These are phyloP conservation scores for Pardosa pseudoannulata DNA, from an alignment of 2,888 invertebrate genomes.

Conservation along the genomic window DNA sequence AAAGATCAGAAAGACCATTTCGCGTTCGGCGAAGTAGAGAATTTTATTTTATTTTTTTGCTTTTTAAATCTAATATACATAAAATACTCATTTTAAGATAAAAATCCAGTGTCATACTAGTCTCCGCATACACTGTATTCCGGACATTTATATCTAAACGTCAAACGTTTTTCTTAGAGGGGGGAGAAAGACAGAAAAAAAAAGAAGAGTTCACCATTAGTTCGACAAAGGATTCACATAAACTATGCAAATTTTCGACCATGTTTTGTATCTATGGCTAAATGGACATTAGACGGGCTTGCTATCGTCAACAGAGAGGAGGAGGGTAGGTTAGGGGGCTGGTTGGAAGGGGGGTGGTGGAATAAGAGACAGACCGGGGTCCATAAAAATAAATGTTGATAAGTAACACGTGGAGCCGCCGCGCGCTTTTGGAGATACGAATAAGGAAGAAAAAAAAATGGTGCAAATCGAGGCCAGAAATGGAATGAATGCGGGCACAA, in stretches of 20 bases:
- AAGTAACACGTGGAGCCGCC: conserved; percentile 61
- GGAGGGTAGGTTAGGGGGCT: no score
- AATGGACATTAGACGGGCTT: conserved; percentile 57
- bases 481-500: background rate
- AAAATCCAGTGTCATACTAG: conserved; percentile 24
- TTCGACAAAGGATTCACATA: conserved; percentile 60
- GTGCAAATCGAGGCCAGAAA: background rate
- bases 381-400: conserved; percentile 70
- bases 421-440: background rate
- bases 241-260: conserved; percentile 61
- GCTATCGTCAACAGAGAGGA: conserved; percentile 21
- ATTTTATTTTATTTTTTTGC: no score
- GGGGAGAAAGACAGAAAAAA: background rate
- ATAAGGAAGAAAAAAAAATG: background rate
- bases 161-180: background rate
- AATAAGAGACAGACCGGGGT: conserved; percentile 23
- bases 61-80: conserved; percentile 52
- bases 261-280: conserved; percentile 54
- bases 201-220: conserved; percentile 47
- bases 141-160: conserved; percentile 4
- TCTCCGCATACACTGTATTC: background rate
- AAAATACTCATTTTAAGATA: conserved; percentile 62
- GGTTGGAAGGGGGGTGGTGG: no score
- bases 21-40: background rate
- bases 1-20: background rate